Percentiles rank a stretch among this genome's conserved stretches.
Evolutionary conservation across 2,797 vertebrate species (phyloP).

Genomic region (Bovichtus diacanthus): DNA sequence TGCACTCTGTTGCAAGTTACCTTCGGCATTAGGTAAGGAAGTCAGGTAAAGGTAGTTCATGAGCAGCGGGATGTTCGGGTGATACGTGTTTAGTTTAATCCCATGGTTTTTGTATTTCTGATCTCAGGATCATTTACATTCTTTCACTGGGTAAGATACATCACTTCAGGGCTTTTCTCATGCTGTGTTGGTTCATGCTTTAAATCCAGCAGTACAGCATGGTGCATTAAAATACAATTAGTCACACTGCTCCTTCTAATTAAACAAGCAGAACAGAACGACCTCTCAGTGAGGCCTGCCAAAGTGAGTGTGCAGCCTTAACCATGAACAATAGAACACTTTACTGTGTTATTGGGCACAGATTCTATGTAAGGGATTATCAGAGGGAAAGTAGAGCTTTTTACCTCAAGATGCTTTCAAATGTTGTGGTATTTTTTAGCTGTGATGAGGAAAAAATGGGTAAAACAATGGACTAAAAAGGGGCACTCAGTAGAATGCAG

Average conservation of each 20-base stretch:
- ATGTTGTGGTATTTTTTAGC: neutral
- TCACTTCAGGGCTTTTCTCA: neutral
- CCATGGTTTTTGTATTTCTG: neutral
- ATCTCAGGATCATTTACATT: neutral
- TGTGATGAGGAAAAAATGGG: neutral
- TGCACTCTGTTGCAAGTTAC: slow-evolving; percentile 95
- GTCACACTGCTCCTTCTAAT: slow-evolving; percentile 24
- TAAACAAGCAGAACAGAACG: slow-evolving; percentile 39
- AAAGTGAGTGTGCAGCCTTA: slow-evolving; percentile 8
- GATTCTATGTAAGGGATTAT: slow-evolving; percentile 31
- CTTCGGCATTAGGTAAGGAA: slow-evolving; percentile 92
- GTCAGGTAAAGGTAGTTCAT: neutral
- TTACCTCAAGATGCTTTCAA: neutral
- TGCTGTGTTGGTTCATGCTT: neutral
- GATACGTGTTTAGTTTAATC: neutral
- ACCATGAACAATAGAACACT: slow-evolving; percentile 32
- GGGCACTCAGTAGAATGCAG: too few relatives aligned
- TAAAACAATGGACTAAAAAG: neutral
- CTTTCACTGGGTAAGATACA: neutral
- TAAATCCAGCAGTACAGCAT: neutral
- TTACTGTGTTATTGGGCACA: neutral
- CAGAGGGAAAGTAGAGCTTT: neutral
- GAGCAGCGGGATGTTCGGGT: neutral
- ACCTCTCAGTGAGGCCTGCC: neutral
- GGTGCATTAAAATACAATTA: slow-evolving; percentile 43